Percentiles rank a stretch among this genome's conserved stretches.
phyloP scores from a whole-genome alignment of 2,797 vertebrate genomes.

The Brotula barbata region DNA sequence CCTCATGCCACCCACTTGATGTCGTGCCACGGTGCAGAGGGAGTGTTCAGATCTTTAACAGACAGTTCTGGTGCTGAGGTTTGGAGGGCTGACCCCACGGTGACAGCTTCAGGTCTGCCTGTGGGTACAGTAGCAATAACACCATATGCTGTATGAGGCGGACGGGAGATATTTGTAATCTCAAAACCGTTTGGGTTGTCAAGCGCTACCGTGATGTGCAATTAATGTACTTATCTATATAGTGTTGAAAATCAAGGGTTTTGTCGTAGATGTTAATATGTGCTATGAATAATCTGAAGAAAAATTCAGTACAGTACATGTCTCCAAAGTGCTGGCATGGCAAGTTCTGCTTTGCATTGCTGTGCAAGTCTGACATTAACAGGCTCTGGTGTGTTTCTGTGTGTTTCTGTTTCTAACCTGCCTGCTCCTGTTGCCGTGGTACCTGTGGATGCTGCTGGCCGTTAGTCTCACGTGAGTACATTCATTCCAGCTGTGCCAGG shows the following conservation, averaged over 20 bases:
- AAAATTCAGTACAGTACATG: no score
- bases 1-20: conserved; percentile 53
- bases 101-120: no score
- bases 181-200: no score
- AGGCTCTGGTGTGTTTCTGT: conserved; percentile 45
- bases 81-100: neutral
- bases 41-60: conserved; percentile 39
- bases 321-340: neutral
- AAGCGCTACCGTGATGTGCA: no score
- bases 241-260: no score
- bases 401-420: conserved; percentile 31
- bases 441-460: conserved; percentile 45
- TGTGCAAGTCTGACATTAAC: conserved; percentile 40
- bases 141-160: no score
- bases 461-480: conserved; percentile 76
- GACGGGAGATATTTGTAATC: no score
- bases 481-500: neutral
- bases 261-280: no score
- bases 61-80: neutral
- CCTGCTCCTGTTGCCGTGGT: conserved; percentile 32
- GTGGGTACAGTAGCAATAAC: no score
- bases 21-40: conserved; percentile 15
- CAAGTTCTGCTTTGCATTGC: neutral
- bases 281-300: neutral
- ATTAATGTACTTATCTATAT: no score